Conservation (phyloP, 23 tunicate genomes). For the Trididemnum clinides region DNA sequence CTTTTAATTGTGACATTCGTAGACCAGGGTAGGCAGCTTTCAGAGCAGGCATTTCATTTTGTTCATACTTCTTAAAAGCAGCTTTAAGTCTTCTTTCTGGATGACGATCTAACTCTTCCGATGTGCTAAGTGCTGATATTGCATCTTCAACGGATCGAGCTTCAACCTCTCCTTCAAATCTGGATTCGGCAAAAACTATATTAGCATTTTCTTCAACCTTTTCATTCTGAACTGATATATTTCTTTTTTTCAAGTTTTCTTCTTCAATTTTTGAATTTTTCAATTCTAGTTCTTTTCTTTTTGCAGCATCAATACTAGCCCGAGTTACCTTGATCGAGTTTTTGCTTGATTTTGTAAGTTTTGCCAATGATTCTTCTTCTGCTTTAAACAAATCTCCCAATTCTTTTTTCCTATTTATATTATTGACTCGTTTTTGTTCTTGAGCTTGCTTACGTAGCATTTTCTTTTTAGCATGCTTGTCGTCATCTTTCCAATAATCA, state of each 20-base stretch:
- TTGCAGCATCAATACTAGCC: conserved; percentile 54
- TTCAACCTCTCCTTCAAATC: conserved; percentile 47
- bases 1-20: conserved; percentile 75
- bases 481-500: conserved; percentile 83
- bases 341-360: conserved; percentile 40
- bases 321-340: conserved; percentile 61
- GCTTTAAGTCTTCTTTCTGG: conserved; percentile 96
- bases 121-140: conserved; percentile 52
- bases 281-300: conserved; percentile 31
- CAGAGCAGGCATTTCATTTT: conserved; percentile 62
- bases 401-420: conserved; percentile 71
- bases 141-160: conserved; percentile 95
- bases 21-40: conserved; percentile 80
- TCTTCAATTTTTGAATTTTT: conserved; percentile 26
- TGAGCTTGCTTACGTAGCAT: conserved; percentile 77
- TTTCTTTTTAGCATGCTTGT: conserved; percentile 65
- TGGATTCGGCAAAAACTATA: conserved; percentile 39
- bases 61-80: conserved; percentile 83
- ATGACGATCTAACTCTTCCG: conserved; percentile 66
- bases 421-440: conserved; percentile 66
- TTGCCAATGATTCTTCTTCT: conserved; percentile 59
- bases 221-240: conserved; percentile 46
- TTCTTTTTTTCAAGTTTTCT: conserved; percentile 34
- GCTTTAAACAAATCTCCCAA: conserved; percentile 68
- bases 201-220: conserved; percentile 69